These are phyloP conservation scores for Drosophila mercatorum DNA, from an alignment of 2,888 invertebrate species.

Conservation along the genomic window DNA sequence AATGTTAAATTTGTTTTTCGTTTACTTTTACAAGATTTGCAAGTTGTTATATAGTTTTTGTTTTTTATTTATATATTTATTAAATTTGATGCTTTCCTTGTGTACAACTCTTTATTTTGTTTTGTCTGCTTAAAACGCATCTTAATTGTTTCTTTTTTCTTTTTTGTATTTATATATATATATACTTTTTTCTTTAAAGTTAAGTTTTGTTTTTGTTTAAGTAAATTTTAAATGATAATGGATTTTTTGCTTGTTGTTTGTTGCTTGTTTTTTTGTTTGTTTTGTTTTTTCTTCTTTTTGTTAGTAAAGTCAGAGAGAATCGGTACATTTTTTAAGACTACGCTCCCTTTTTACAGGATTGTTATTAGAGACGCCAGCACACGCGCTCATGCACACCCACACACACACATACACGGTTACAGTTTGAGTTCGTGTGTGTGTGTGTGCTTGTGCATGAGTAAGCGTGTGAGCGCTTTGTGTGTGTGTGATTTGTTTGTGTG, in stretches of 20 bases:
- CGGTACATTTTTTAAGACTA: constrained; percentile 61
- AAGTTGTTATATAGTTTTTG: constrained; percentile 44
- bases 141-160: constrained; percentile 56
- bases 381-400: constrained; percentile 16
- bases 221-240: constrained; percentile 76
- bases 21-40: constrained; percentile 56
- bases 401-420: constrained; percentile 11
- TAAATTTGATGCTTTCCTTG: constrained; percentile 63
- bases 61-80: constrained; percentile 45
- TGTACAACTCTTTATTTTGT: constrained; percentile 54
- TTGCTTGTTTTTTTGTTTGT: constrained; percentile 35
- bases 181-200: constrained; percentile 72
- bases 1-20: constrained; percentile 34
- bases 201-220: constrained; percentile 66
- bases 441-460: constrained; percentile 22
- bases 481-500: constrained; percentile 45
- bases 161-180: constrained; percentile 47
- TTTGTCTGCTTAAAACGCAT: constrained; percentile 64
- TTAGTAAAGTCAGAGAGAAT: constrained; percentile 71
- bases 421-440: constrained; percentile 4
- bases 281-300: constrained; percentile 29
- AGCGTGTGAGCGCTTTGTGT: constrained; percentile 37
- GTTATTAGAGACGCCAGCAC: constrained; percentile 55
- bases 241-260: constrained; percentile 57
- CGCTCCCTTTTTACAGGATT: constrained; percentile 71